These are phyloP conservation scores for Porites evermanni DNA, from an alignment of 92 coral and sea anemone species.

Conservation along the genomic window DNA sequence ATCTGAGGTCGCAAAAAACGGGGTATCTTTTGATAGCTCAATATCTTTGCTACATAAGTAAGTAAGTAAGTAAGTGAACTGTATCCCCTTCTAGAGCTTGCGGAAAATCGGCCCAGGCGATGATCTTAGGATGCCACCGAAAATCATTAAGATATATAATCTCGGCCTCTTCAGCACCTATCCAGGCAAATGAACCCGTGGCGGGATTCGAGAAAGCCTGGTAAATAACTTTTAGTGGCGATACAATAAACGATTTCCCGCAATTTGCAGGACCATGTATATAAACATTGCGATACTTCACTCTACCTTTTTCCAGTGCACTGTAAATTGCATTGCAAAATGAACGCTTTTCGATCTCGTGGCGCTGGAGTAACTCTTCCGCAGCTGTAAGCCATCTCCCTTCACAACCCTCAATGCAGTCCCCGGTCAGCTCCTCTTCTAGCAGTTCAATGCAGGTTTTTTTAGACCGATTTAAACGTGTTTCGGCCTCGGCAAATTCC, in stretches of 20 bases:
- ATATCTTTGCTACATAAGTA: constrained; percentile 37
- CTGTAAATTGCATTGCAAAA: no score
- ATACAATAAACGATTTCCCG: constrained; percentile 51
- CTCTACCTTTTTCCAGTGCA: no score
- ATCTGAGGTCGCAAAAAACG: no score
- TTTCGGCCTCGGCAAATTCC: constrained; percentile 46
- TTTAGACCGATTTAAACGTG: background rate
- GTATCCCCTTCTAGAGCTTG: constrained; percentile 68
- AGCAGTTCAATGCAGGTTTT: constrained; percentile 27
- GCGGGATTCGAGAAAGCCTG: constrained; percentile 53
- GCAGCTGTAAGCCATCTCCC: constrained; percentile 46
- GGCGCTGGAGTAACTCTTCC: constrained; percentile 8
- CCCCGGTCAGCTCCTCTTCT: background rate
- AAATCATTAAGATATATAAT: constrained; percentile 60
- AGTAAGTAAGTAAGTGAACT: background rate
- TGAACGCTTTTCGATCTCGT: constrained; percentile 3
- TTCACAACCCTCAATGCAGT: constrained; percentile 40
- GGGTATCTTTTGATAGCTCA: constrained; percentile 37
- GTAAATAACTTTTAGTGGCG: constrained; percentile 46
- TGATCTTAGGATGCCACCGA: constrained; percentile 60
- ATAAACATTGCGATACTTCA: no score
- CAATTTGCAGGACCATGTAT: background rate
- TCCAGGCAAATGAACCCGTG: constrained; percentile 63
- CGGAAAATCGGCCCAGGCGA: constrained; percentile 66
- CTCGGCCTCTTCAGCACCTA: constrained; percentile 68